These are phyloP conservation scores for Nomada fabriciana DNA, from an alignment of 2,888 invertebrate genomes.

Conservation along the genomic window DNA sequence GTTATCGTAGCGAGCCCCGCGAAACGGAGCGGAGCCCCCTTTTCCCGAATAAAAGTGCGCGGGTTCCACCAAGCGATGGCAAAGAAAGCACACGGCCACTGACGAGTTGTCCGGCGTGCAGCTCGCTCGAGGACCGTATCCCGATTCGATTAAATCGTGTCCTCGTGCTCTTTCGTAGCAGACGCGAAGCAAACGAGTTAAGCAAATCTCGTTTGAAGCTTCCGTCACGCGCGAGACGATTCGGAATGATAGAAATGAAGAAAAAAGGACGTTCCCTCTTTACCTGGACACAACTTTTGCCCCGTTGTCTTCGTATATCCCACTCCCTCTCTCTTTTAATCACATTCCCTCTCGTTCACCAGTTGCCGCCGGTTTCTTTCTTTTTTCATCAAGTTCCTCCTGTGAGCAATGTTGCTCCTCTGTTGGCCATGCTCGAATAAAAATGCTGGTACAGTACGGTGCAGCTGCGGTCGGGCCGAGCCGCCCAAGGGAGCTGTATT, in stretches of 20 bases:
- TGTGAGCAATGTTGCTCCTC: slow-evolving; percentile 6
- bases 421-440: slow-evolving; percentile 47
- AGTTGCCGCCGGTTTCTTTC: background rate
- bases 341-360: slow-evolving; percentile 1
- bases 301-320: slow-evolving; percentile 8
- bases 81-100: slow-evolving; percentile 21
- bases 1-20: slow-evolving; percentile 62
- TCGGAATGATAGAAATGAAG: slow-evolving; percentile 20
- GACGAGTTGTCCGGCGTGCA: slow-evolving; percentile 57
- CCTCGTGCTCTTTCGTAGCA: slow-evolving; percentile 60
- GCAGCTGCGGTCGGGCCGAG: slow-evolving; percentile 9
- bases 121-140: slow-evolving; percentile 42
- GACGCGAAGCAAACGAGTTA: slow-evolving; percentile 74
- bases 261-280: background rate
- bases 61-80: slow-evolving; percentile 17
- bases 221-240: slow-evolving; percentile 50
- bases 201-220: slow-evolving; percentile 74
- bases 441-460: slow-evolving; percentile 44
- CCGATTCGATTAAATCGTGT: slow-evolving; percentile 79
- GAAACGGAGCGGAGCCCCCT: slow-evolving; percentile 46
- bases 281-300: background rate
- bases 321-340: background rate
- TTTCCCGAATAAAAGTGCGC: slow-evolving; percentile 58
- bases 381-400: background rate
- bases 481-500: slow-evolving; percentile 48